Conservation (phyloP, 2,888 invertebrate species). For the Nomada fucata region DNA sequence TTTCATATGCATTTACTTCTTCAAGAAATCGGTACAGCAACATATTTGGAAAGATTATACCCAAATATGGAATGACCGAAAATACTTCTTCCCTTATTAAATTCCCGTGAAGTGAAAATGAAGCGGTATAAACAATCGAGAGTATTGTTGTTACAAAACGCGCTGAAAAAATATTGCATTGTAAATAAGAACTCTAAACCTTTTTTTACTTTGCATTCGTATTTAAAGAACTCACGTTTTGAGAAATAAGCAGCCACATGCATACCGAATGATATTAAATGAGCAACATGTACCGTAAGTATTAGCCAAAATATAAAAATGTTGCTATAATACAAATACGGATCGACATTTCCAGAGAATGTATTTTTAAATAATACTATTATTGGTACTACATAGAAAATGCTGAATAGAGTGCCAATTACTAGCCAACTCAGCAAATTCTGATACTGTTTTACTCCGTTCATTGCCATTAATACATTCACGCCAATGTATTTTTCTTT, state of each 20-base stretch:
- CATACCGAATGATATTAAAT: slow-evolving; percentile 80
- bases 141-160: slow-evolving; percentile 53
- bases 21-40: slow-evolving; percentile 75
- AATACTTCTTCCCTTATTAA: slow-evolving; percentile 60
- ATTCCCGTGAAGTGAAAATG: slow-evolving; percentile 49
- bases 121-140: slow-evolving; percentile 54
- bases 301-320: slow-evolving; percentile 80
- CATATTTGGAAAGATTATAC: slow-evolving; percentile 80
- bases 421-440: slow-evolving; percentile 81
- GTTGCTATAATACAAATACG: slow-evolving; percentile 79
- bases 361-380: slow-evolving; percentile 77
- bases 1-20: slow-evolving; percentile 80
- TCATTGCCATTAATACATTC: slow-evolving; percentile 81
- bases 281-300: slow-evolving; percentile 75
- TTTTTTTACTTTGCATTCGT: not conserved
- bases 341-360: slow-evolving; percentile 74
- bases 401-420: slow-evolving; percentile 77
- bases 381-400: slow-evolving; percentile 74
- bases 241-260: slow-evolving; percentile 81
- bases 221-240: slow-evolving; percentile 76
- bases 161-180: slow-evolving; percentile 49
- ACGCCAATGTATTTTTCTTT: slow-evolving; percentile 81
- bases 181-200: slow-evolving; percentile 7
- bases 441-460: slow-evolving; percentile 78
- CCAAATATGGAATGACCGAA: slow-evolving; percentile 72